Conservation (phyloP, 2,888 invertebrate genomes). For the Villa cingulata region DNA sequence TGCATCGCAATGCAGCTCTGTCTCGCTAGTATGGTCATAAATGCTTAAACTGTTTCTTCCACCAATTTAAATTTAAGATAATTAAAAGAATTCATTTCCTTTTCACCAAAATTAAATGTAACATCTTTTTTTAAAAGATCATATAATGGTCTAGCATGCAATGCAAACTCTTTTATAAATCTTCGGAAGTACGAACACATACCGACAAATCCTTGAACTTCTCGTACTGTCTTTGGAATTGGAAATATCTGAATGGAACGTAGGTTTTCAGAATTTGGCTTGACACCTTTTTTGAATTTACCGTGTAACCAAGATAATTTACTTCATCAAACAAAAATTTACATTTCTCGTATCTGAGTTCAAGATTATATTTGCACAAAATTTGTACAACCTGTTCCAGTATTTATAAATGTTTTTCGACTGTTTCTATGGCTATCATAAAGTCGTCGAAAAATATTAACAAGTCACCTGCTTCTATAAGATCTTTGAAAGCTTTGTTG, state of each 20-base stretch:
- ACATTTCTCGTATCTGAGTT: slow-evolving; percentile 7
- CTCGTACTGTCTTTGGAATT: slow-evolving; percentile 13
- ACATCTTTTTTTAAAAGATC: slow-evolving; percentile 14
- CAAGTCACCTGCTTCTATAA: slow-evolving; percentile 11
- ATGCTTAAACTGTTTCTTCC: slow-evolving; percentile 19
- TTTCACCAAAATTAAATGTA: slow-evolving; percentile 4
- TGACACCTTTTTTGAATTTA: slow-evolving; percentile 4
- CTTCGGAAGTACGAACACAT: slow-evolving; percentile 14
- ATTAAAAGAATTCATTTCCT: slow-evolving; percentile 7
- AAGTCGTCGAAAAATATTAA: slow-evolving; percentile 17
- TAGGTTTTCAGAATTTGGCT: slow-evolving; percentile 6
- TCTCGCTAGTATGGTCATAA: slow-evolving; percentile 17
- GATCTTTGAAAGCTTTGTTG: slow-evolving; percentile 9
- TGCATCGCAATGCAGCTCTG: slow-evolving; percentile 23
- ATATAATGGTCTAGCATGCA: slow-evolving; percentile 21
- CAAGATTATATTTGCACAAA: neutral
- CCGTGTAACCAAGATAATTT: slow-evolving; percentile 1
- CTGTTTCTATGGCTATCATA: slow-evolving; percentile 6
- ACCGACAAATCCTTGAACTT: slow-evolving; percentile 13
- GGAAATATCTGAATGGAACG: slow-evolving; percentile 6
- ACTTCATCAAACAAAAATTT: slow-evolving; percentile 5
- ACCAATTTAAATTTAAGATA: slow-evolving; percentile 9
- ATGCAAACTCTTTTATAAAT: slow-evolving; percentile 19
- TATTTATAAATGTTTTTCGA: slow-evolving; percentile 8
- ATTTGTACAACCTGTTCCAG: slow-evolving; percentile 5